Percentiles rank a stretch among this genome's conserved stretches.
phyloP scores from a whole-genome alignment of 2,888 invertebrate species.

The Drosophila setosimentum region DNA sequence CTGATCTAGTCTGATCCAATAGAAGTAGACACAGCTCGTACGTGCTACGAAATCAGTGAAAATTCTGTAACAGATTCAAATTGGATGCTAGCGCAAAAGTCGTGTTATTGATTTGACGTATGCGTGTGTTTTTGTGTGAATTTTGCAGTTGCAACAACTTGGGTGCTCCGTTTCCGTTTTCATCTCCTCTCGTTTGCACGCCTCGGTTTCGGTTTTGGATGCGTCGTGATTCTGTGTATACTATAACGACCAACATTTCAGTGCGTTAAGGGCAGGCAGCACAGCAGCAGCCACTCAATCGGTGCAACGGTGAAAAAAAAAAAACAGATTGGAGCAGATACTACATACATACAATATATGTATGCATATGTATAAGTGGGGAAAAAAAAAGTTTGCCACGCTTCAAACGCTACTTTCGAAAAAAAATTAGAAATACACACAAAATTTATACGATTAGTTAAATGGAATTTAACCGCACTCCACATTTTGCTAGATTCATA shows the following conservation, averaged over 20 bases:
- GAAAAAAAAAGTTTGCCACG: slow-evolving; percentile 36
- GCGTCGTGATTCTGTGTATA: slow-evolving; percentile 72
- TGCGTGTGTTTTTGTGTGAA: slow-evolving; percentile 24
- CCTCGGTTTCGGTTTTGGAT: slow-evolving; percentile 45
- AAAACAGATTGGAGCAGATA: slow-evolving; percentile 14
- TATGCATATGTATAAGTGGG: slow-evolving; percentile 2
- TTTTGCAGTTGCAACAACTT: slow-evolving; percentile 66
- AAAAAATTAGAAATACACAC: slow-evolving; percentile 24
- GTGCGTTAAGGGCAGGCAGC: slow-evolving; percentile 48
- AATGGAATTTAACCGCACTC: slow-evolving; percentile 23
- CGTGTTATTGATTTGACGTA: slow-evolving; percentile 66
- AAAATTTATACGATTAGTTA: slow-evolving; percentile 20
- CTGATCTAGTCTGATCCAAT: slow-evolving; percentile 9
- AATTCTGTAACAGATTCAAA: slow-evolving; percentile 73
- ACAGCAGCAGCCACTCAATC: slow-evolving; percentile 38
- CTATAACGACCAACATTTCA: slow-evolving; percentile 53
- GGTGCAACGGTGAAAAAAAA: slow-evolving; percentile 32
- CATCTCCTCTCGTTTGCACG: slow-evolving; percentile 10
- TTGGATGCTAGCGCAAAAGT: slow-evolving; percentile 47
- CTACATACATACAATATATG: slow-evolving; percentile 15
- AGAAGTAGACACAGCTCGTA: slow-evolving; percentile 41
- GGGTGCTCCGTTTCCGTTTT: slow-evolving; percentile 5
- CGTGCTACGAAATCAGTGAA: slow-evolving; percentile 49
- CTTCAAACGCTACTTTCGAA: slow-evolving; percentile 34
- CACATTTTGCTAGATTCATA: slow-evolving; percentile 39